Conservation (phyloP, 2,113 vertebrate species). For the Trinectes maculatus region DNA sequence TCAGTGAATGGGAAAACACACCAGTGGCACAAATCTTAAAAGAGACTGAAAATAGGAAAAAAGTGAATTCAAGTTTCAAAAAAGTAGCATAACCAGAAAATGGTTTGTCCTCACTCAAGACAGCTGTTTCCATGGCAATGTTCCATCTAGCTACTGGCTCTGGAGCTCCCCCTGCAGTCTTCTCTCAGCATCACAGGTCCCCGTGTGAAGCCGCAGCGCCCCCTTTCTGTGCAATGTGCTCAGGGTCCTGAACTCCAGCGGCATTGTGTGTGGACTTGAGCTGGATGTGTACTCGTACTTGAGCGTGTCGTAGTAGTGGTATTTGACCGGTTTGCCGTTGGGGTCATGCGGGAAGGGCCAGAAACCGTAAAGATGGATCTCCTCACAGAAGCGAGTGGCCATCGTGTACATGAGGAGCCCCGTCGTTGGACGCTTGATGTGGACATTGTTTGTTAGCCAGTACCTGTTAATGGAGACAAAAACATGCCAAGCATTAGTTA, state of each 20-base stretch:
- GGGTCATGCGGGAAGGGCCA: conserved; percentile 91
- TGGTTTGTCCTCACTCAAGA: background rate
- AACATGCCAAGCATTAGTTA: background rate
- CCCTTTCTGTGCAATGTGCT: conserved; percentile 91
- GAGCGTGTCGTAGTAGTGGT: conserved; percentile 96
- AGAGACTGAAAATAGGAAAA: conserved; percentile 48
- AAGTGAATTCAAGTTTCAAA: conserved; percentile 47
- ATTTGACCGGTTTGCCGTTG: conserved; percentile 89
- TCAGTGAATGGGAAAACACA: conserved; percentile 38
- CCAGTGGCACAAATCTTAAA: conserved; percentile 3
- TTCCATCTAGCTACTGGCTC: conserved; percentile 7
- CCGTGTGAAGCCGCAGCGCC: conserved; percentile 93
- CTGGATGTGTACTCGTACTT: conserved; percentile 95
- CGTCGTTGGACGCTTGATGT: conserved; percentile 95
- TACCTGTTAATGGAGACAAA: conserved; percentile 81
- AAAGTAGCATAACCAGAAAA: conserved; percentile 24
- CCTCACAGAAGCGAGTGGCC: conserved; percentile 95
- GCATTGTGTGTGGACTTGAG: conserved; percentile 95
- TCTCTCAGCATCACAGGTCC: conserved; percentile 78
- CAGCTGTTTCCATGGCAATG: conserved; percentile 11
- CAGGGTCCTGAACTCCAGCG: conserved; percentile 95
- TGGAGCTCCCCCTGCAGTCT: conserved; percentile 8
- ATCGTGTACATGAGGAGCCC: conserved; percentile 97
- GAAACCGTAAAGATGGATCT: conserved; percentile 96
- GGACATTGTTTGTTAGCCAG: conserved; percentile 96